Evolutionary conservation across 1,140 invertebrate species (phyloP).

Genomic region (Brachionus paranguensis): DNA sequence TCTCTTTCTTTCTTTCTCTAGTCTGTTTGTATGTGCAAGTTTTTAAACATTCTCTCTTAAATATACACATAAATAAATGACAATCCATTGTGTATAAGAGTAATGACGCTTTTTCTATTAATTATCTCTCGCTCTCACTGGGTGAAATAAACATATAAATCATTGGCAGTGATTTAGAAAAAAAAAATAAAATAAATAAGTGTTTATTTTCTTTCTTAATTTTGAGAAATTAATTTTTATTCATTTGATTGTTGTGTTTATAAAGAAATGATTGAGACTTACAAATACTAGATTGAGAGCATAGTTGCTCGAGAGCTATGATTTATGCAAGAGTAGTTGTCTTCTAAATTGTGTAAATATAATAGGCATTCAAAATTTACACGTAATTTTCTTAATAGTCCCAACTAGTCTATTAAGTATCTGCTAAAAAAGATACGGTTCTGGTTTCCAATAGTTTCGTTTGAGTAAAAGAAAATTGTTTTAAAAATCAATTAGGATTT

Average conservation of each 20-base stretch:
- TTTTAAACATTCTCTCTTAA: neutral
- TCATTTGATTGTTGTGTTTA: neutral
- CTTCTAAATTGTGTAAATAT: constrained; percentile 2
- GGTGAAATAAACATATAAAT: neutral
- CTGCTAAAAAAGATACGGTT: too few relatives aligned
- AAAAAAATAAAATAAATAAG: neutral
- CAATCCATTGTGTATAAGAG: neutral
- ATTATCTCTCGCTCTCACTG: neutral
- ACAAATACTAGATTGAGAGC: neutral
- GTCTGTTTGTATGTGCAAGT: neutral
- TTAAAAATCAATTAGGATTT: too few relatives aligned
- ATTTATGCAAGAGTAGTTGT: neutral
- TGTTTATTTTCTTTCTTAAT: neutral
- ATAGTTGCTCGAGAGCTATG: neutral
- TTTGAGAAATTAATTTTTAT: neutral
- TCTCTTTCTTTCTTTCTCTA: neutral
- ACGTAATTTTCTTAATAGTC: neutral
- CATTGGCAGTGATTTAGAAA: neutral
- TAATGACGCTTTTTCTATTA: neutral
- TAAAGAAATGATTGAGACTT: neutral
- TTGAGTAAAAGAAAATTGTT: too few relatives aligned
- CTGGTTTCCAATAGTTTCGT: too few relatives aligned
- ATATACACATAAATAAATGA: neutral
- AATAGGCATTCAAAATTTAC: neutral
- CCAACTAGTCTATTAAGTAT: too few relatives aligned